phyloP scores from a whole-genome alignment of 2,888 invertebrate species.

The Seira sanloemensis region DNA sequence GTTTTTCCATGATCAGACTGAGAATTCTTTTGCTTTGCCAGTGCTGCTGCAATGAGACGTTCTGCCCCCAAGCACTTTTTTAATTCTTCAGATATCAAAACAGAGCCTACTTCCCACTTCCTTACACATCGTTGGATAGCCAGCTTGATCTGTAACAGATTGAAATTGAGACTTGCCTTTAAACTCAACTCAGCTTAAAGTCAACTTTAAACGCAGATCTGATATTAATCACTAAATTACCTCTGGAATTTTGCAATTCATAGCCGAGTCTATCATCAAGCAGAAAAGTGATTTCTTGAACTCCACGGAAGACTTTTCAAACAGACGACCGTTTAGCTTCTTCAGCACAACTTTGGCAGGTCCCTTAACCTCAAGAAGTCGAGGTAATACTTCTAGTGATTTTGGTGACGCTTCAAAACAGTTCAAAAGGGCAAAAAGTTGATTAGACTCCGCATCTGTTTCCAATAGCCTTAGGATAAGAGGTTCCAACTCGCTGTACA shows the following conservation, averaged over 20 bases:
- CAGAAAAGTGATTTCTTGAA: constrained; percentile 63
- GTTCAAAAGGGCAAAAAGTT: constrained; percentile 61
- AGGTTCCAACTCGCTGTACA: constrained; percentile 60
- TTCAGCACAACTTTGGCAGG: constrained; percentile 60
- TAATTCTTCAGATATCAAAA: constrained; percentile 77
- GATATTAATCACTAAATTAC: too few relatives aligned
- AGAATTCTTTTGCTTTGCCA: neutral
- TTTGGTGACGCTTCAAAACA: constrained; percentile 67
- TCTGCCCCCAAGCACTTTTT: constrained; percentile 69
- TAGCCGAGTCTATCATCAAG: constrained; percentile 65
- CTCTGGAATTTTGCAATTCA: constrained; percentile 69
- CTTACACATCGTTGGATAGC: constrained; percentile 71
- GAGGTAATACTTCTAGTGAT: constrained; percentile 58
- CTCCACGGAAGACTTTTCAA: constrained; percentile 27
- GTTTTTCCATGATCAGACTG: neutral
- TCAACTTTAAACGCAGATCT: too few relatives aligned
- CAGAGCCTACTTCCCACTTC: constrained; percentile 78
- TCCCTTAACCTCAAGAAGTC: constrained; percentile 50
- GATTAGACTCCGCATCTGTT: constrained; percentile 55
- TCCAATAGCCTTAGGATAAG: constrained; percentile 56
- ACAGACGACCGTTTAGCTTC: constrained; percentile 60
- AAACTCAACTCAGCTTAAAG: neutral
- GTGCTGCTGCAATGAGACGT: constrained; percentile 15
- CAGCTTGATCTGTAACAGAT: constrained; percentile 68
- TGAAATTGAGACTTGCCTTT: neutral